phyloP scores from a whole-genome alignment of 2,113 vertebrate species.

The Alexandromys fortis region DNA sequence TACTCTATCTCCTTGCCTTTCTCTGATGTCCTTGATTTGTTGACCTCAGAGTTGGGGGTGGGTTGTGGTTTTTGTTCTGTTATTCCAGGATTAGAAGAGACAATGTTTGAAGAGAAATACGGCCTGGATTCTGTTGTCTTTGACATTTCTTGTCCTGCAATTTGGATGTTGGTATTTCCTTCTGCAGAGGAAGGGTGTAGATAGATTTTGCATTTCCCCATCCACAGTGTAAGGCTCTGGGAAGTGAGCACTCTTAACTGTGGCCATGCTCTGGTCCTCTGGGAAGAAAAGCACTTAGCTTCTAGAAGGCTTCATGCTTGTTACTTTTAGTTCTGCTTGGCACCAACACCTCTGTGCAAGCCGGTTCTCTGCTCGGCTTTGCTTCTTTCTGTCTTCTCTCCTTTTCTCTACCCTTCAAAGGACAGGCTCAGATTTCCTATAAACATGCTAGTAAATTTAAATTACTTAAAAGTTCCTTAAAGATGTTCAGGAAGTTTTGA shows the following conservation, averaged over 20 bases:
- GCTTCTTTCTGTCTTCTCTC: neutral
- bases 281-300: neutral
- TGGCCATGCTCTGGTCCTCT: neutral
- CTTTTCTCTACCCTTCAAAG: neutral
- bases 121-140: neutral
- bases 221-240: neutral
- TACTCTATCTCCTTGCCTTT: neutral
- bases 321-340: conserved; percentile 8
- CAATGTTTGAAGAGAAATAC: neutral
- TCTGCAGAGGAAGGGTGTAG: neutral
- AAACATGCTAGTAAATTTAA: conserved; percentile 10
- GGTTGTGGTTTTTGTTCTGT: neutral
- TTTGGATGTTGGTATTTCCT: conserved; percentile 1
- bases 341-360: neutral
- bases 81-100: neutral
- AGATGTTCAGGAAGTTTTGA: conserved; percentile 15
- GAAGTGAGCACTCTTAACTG: neutral
- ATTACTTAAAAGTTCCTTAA: conserved; percentile 49
- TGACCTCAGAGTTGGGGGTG: neutral
- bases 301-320: neutral
- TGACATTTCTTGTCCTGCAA: neutral
- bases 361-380: neutral
- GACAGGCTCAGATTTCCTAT: neutral
- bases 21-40: neutral
- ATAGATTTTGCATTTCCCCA: neutral